Percentiles rank a stretch among this genome's conserved stretches.
Evolutionary conservation across 2,888 invertebrate genomes (phyloP).

Genomic region (Drosophila fulvimacula): DNA sequence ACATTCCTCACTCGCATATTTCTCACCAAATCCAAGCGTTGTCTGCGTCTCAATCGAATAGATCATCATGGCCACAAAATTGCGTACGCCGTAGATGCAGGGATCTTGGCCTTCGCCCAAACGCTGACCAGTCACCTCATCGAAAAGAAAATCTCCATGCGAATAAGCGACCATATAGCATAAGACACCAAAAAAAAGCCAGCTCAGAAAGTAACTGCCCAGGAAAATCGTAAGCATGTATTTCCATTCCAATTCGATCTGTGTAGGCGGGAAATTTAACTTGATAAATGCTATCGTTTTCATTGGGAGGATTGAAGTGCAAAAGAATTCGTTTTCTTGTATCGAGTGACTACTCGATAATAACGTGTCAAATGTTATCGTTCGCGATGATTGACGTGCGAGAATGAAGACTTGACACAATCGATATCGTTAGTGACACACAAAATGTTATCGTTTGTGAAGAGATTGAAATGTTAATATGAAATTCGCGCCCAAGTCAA

Average conservation of each 20-base stretch:
- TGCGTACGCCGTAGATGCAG: slow-evolving; percentile 87
- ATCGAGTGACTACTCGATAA: slow-evolving; percentile 3
- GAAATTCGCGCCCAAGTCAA: neutral
- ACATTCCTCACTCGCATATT: slow-evolving; percentile 93
- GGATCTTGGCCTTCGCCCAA: slow-evolving; percentile 85
- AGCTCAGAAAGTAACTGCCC: slow-evolving; percentile 92
- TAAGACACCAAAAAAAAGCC: slow-evolving; percentile 91
- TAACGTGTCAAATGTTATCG: slow-evolving; percentile 11
- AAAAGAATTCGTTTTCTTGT: no score
- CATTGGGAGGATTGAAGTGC: neutral
- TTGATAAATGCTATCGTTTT: slow-evolving; percentile 17
- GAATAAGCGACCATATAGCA: slow-evolving; percentile 92
- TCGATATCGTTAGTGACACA: slow-evolving; percentile 3
- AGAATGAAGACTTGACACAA: neutral
- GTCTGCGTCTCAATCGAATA: slow-evolving; percentile 95
- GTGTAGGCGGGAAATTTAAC: slow-evolving; percentile 13
- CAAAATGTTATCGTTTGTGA: neutral
- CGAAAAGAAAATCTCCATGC: slow-evolving; percentile 91
- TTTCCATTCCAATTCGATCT: slow-evolving; percentile 92
- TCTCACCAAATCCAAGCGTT: slow-evolving; percentile 93
- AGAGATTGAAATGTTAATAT: neutral
- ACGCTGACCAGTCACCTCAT: slow-evolving; percentile 84
- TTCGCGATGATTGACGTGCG: slow-evolving; percentile 4
- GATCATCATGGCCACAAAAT: slow-evolving; percentile 89
- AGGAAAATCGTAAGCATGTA: slow-evolving; percentile 95